Percentiles rank a stretch among this genome's conserved stretches.
Evolutionary conservation across 1,140 invertebrate genomes (phyloP).

Genomic region (Pemphigus obesinymphae): DNA sequence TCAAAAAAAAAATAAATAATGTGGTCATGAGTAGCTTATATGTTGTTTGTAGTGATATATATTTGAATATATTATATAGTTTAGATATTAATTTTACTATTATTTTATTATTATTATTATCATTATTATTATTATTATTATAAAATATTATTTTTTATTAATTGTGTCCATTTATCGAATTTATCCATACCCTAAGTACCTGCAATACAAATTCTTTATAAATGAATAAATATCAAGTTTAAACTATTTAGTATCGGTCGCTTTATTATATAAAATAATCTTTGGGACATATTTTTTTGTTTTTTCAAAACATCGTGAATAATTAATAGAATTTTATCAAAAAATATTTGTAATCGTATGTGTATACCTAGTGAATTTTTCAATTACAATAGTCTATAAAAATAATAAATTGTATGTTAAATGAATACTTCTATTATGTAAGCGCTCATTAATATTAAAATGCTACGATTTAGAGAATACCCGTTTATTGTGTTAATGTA

Average conservation of each 20-base stretch:
- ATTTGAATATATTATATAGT: neutral
- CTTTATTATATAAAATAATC: constrained; percentile 5
- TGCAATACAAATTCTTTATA: constrained; percentile 29
- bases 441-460: neutral
- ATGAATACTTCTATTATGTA: neutral
- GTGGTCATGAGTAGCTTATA: constrained; percentile 34
- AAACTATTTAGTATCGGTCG: constrained; percentile 1
- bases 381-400: neutral
- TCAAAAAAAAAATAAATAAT: neutral
- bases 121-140: neutral
- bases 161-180: constrained; percentile 27
- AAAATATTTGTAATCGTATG: neutral
- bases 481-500: neutral
- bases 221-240: constrained; percentile 29
- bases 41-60: constrained; percentile 26
- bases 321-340: constrained; percentile 1
- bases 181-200: constrained; percentile 38
- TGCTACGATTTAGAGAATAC: neutral
- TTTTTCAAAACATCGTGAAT: neutral
- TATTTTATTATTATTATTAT: constrained; percentile 5
- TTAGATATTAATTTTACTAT: constrained; percentile 12
- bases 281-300: neutral
- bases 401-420: neutral
- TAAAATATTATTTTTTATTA: constrained; percentile 20
- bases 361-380: neutral